Percentiles rank a stretch among this genome's conserved stretches.
Evolutionary conservation across 2,888 invertebrate genomes (phyloP).

Genomic region (Zygothrica quintamaculata): DNA sequence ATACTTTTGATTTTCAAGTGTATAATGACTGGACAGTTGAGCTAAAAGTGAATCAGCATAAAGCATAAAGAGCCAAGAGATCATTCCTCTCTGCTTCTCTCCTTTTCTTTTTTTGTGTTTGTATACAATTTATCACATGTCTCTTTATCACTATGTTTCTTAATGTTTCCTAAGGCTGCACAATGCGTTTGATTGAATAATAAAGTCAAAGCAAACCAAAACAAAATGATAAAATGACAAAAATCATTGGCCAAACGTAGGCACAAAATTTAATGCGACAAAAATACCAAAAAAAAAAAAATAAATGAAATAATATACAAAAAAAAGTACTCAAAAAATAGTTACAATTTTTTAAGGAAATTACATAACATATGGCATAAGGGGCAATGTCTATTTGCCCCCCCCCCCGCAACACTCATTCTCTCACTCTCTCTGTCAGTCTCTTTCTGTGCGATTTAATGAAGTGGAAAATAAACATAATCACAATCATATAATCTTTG

Average conservation of each 20-base stretch:
- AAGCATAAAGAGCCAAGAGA: conserved; percentile 25
- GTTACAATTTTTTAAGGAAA: conserved; percentile 70
- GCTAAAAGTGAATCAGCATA: conserved; percentile 36
- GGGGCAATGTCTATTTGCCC: too few relatives aligned
- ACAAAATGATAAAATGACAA: conserved; percentile 53
- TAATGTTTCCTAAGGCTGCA: conserved; percentile 27
- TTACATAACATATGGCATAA: conserved; percentile 63
- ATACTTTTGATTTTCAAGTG: conserved; percentile 25
- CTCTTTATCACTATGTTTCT: not conserved
- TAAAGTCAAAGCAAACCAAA: conserved; percentile 64
- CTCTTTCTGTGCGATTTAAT: conserved; percentile 68
- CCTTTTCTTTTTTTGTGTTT: too few relatives aligned
- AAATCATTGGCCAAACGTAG: conserved; percentile 30
- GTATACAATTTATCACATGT: too few relatives aligned
- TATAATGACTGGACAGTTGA: conserved; percentile 44
- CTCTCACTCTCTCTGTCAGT: too few relatives aligned
- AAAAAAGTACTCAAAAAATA: conserved; percentile 50
- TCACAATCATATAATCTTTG: conserved; percentile 52
- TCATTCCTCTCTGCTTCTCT: conserved; percentile 19
- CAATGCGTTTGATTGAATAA: conserved; percentile 77
- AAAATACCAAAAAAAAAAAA: conserved; percentile 25
- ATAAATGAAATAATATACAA: conserved; percentile 36
- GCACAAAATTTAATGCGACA: conserved; percentile 39
- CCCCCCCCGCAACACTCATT: too few relatives aligned
- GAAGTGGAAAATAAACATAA: conserved; percentile 77